phyloP scores from a whole-genome alignment of 1,140 invertebrate genomes.

The Bemisia tabaci region DNA sequence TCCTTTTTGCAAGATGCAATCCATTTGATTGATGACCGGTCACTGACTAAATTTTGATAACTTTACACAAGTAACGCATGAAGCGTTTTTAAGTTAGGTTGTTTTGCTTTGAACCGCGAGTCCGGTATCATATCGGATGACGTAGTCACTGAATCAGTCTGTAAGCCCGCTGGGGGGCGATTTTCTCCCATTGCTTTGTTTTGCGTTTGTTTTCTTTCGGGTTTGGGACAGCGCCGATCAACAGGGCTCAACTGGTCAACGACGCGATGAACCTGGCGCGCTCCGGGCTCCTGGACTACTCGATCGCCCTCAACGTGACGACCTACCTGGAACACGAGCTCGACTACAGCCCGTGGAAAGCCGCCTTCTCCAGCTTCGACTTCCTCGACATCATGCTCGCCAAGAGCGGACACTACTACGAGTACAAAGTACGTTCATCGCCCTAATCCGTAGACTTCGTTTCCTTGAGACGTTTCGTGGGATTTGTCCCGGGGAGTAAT shows the following conservation, averaged over 20 bases:
- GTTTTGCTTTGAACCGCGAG: no score
- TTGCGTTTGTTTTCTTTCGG: no score
- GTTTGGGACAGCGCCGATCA: conserved; percentile 63
- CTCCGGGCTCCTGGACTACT: conserved; percentile 47
- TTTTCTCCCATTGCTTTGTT: no score
- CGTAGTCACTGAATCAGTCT: no score
- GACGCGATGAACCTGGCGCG: conserved; percentile 72
- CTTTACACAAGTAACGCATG: no score
- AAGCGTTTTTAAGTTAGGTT: no score
- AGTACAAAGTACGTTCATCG: conserved; percentile 50
- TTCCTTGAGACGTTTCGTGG: not conserved
- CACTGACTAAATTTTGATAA: no score
- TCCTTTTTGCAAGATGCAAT: no score
- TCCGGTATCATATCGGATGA: no score
- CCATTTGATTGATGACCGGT: no score
- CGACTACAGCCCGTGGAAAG: conserved; percentile 66
- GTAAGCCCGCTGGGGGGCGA: no score
- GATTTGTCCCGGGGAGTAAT: not conserved
- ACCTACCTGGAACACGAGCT: conserved; percentile 56
- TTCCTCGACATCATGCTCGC: conserved; percentile 61
- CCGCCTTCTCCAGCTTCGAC: conserved; percentile 49
- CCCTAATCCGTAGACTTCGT: not conserved
- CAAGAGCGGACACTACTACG: conserved; percentile 52
- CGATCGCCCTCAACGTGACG: conserved; percentile 55
- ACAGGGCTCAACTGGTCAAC: conserved; percentile 76